A percentile compares a stretch with the other conserved stretches of the same genome.
These are phyloP conservation scores for Catostylus mosaicus DNA, from an alignment of 30 jellyfish, hydroid and myxozoan genomes.

Conservation along the genomic window DNA sequence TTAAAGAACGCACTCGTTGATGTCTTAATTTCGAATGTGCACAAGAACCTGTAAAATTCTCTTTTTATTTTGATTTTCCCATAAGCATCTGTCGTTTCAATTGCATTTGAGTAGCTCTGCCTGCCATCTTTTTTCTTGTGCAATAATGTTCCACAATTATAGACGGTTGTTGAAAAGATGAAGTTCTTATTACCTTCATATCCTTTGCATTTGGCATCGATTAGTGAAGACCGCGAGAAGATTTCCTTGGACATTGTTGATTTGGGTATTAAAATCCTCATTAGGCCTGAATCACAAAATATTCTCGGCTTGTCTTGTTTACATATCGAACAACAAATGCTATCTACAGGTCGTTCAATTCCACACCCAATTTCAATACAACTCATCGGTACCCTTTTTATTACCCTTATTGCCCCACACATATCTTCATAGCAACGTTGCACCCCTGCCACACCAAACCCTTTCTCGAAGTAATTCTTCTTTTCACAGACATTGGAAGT, in stretches of 20 bases:
- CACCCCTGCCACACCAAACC: background rate
- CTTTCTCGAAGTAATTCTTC: conserved; percentile 1
- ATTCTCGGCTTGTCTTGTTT: conserved; percentile 27
- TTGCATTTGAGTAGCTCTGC: conserved; percentile 8
- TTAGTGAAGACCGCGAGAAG: conserved; percentile 31
- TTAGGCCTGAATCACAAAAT: conserved; percentile 20
- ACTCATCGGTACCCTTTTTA: background rate
- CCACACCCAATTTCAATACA: conserved; percentile 65
- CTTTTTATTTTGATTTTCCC: background rate
- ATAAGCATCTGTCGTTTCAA: background rate
- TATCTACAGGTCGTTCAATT: conserved; percentile 5
- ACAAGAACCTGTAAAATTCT: background rate
- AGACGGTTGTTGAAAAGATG: conserved; percentile 17
- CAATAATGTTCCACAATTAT: conserved; percentile 32
- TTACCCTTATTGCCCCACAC: background rate
- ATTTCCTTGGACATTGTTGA: conserved; percentile 42
- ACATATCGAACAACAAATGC: conserved; percentile 42
- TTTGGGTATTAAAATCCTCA: conserved; percentile 45
- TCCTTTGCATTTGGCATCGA: conserved; percentile 29
- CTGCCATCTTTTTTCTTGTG: background rate
- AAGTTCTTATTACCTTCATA: conserved; percentile 9
- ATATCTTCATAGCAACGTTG: conserved; percentile 13
- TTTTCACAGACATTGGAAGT: background rate
- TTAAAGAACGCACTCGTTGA: conserved; percentile 14
- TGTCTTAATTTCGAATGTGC: conserved; percentile 11